Evolutionary conservation across 2,888 invertebrate species (phyloP), one percentile per base, ranked within the genome.

Genomic region (Coecobrya sp.): DNA sequence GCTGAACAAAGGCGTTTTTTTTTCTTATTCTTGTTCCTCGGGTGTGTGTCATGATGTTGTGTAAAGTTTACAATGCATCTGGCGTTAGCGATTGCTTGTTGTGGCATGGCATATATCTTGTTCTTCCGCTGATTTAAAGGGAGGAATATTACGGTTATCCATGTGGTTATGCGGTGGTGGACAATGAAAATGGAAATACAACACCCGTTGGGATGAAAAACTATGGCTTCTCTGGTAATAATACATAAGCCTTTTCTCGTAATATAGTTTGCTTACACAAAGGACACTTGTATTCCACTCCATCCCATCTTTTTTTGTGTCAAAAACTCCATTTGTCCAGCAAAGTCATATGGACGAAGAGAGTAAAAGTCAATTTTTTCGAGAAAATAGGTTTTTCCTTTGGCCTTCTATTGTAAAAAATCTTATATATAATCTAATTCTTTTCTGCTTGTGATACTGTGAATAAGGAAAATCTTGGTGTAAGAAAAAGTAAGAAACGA

Each of bases 111-210:
- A 65, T 25, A 85, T 90, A 76, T 85, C 62, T 90, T 85, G 85
- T 85, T 70, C 88, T 81, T 81, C n/a, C n/a, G 49, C 84, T 90
- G 90, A 90, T 90, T 90, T 90, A 90, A 90, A 85, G 25, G 49
- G 42, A 90, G 49, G 42, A 90, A 55, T 73, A 82, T 70, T 82
- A 59, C 25, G 30, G 42, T 62, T 25, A 30, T 55, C 86, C 45
- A 49, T 68, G 73, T 73, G 30, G 62, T 73, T 81, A 30, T 81
- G 81, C 55, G 36, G 82, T 49, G 62, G 88, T 65, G 81, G 89
- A 79, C 79, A 62, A 82, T 89, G 89, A 89, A 89, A 89, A 89
- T 82, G 89, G 89, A 89, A 89, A 89, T 90, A 90, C 84, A 90
- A 76, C 76, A 85, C 90, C 90, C 84, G 85, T 73, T 85, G 85